Conservation (phyloP, 2,797 vertebrate species). For the Hemitrygon akajei region DNA sequence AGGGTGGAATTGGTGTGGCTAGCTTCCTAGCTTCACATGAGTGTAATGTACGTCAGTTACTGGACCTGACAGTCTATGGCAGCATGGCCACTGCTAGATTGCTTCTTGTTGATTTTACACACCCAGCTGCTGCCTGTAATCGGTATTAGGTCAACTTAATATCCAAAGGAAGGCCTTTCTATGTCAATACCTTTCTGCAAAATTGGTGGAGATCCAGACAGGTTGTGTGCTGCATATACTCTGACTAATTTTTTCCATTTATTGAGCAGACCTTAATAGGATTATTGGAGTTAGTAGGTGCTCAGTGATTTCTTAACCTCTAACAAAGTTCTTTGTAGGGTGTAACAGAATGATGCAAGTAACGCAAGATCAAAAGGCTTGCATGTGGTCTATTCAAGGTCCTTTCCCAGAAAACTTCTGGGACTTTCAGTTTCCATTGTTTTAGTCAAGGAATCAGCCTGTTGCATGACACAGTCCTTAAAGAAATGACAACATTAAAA, state of each 20-base stretch:
- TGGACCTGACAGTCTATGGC: background rate
- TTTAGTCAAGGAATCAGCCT: no score
- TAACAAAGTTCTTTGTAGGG: no score
- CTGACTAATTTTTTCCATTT: background rate
- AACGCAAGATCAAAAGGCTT: no score
- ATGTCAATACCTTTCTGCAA: background rate
- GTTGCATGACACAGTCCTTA: no score
- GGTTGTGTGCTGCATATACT: background rate
- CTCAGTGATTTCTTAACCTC: no score
- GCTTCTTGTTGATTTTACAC: background rate
- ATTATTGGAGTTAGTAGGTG: no score
- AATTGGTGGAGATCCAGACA: background rate
- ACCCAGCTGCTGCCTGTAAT: background rate
- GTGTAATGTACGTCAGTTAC: background rate
- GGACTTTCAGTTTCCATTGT: no score
- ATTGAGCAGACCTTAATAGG: background rate
- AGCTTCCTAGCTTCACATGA: background rate
- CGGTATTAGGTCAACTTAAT: background rate
- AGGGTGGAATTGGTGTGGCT: background rate
- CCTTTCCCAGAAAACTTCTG: no score
- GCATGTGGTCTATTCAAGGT: no score
- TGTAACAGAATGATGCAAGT: no score
- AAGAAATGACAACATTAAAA: no score
- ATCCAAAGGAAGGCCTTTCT: background rate
- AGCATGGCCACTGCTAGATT: no score